Base-by-base conservation (phyloP, 1,140 invertebrate genomes). In the Drosophila melanogaster region DNA sequence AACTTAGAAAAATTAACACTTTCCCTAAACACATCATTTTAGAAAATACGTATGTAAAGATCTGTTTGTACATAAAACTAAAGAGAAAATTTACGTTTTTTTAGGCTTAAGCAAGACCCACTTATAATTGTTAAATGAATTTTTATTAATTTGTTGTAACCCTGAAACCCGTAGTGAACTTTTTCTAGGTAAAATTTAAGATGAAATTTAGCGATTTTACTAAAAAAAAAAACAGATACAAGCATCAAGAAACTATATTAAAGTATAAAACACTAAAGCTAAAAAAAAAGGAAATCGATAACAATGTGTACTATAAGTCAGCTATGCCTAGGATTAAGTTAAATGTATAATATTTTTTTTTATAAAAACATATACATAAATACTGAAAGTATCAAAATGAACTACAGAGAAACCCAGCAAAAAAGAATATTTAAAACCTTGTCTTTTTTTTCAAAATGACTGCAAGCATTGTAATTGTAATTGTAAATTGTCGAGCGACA, bases 401-500 rank as follows among this genome's bases (percentile, higher is more conserved):
- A 70, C 50, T 56, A 70, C 43, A 12, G 33, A 38, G 8, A 38
- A 46, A 14, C 4, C 22, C 15, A 38, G 40, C 30, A 38, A 54
- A 19, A 53, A 64, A 53, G 35, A 37, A 65, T 33, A 49, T 62
- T 53, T 30, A 64, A 37, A 8, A 55, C 11, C 15, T 22, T 65
- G 19, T 62, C 6, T 56, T 38, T 37, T 11, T 69, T 56, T 69
- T 33, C n/a, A 11, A 35, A 69, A 40, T 47, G 64, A 70, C 66
- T 70, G 66, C 40, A 47, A 50, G 41, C 50, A 70, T 69, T 49
- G 65, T 70, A 70, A 57, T 66, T 69, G 61, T 69, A 69, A 69
- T 70, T 70, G 64, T 71, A 71, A 70, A 70, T 70, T 70, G 64
- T 70, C 67, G 35, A 70, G 67, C 43, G 67, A 70, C 67, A 70